These are phyloP conservation scores for Piaya cayana DNA, from an alignment of 2,113 vertebrate species.

Conservation along the genomic window DNA sequence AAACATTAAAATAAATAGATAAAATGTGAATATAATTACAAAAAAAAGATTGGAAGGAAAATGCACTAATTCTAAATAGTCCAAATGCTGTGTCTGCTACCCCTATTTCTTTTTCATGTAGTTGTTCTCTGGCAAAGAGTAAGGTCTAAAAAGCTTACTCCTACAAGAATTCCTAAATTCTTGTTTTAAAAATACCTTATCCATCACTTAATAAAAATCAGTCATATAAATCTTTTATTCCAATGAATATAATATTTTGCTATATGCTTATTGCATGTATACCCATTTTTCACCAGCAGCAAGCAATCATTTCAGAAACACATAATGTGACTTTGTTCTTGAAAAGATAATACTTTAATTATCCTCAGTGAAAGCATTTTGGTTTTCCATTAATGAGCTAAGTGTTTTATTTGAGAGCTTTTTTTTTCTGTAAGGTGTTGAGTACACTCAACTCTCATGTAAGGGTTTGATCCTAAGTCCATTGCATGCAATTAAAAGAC, in stretches of 20 bases:
- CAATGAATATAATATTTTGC: background rate
- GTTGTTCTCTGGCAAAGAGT: background rate
- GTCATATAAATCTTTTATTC: background rate
- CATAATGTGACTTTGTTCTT: background rate
- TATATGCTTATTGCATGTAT: background rate
- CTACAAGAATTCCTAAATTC: background rate
- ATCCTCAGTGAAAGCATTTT: background rate
- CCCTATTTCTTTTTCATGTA: background rate
- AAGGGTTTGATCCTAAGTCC: background rate
- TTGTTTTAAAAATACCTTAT: background rate
- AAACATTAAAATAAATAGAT: background rate
- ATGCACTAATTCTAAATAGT: background rate
- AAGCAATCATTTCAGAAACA: background rate
- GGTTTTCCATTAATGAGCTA: background rate
- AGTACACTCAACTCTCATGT: background rate
- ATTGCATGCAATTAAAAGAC: background rate
- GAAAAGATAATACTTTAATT: background rate
- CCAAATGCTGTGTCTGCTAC: background rate
- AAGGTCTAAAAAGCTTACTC: background rate
- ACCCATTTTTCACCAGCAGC: background rate
- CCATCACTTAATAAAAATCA: background rate
- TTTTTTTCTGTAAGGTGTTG: background rate
- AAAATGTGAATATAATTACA: fast-evolving
- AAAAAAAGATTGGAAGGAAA: background rate
- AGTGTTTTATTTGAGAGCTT: background rate